Evolutionary conservation across 2,888 invertebrate genomes (phyloP).

Genomic region (Craniophora ligustri): DNA sequence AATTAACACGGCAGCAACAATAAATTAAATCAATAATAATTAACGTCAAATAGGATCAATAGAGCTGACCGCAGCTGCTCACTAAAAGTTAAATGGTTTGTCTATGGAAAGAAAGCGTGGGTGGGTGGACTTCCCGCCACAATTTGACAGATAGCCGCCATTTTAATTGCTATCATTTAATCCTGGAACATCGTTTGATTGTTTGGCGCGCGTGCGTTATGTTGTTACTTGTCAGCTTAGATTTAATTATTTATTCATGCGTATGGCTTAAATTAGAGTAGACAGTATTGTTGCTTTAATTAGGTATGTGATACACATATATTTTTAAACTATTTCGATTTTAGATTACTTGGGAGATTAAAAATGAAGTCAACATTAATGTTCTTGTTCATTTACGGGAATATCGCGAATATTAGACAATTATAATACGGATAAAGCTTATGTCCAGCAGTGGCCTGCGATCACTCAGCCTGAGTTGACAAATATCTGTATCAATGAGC

Average conservation of each 20-base stretch:
- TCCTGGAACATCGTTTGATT: constrained; percentile 42
- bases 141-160: constrained; percentile 71
- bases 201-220: constrained; percentile 45
- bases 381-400: too few relatives aligned
- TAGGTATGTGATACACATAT: too few relatives aligned
- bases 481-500: too few relatives aligned
- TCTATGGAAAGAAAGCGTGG: constrained; percentile 74
- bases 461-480: too few relatives aligned
- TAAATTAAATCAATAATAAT: constrained; percentile 67
- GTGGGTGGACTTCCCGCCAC: constrained; percentile 77
- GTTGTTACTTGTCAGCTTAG: constrained; percentile 30
- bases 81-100: constrained; percentile 64
- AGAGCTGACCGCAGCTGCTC: constrained; percentile 65
- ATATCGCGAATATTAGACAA: too few relatives aligned
- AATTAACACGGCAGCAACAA: constrained; percentile 49
- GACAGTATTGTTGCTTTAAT: too few relatives aligned
- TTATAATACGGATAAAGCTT: too few relatives aligned
- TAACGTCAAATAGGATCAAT: constrained; percentile 60
- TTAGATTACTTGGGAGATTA: too few relatives aligned
- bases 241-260: constrained; percentile 25
- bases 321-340: too few relatives aligned
- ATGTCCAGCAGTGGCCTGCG: too few relatives aligned
- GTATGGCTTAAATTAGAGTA: constrained; percentile 15
- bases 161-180: constrained; percentile 66
- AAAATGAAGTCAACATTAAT: too few relatives aligned